Evolutionary conservation across 2,888 invertebrate species (phyloP).

Genomic region (Cephonodes hylas): DNA sequence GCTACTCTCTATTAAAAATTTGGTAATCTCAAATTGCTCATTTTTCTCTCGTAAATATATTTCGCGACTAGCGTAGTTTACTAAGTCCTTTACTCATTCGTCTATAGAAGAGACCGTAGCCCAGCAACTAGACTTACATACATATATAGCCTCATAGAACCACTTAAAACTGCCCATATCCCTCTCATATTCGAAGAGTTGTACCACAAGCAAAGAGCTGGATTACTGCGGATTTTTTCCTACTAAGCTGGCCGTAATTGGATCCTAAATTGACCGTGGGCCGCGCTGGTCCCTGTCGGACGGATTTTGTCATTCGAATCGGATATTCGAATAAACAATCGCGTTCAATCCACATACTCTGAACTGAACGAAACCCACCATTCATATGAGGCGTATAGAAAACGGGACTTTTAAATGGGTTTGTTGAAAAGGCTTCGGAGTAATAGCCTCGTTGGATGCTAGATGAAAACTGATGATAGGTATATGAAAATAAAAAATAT

Average conservation of each 20-base stretch:
- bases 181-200: constrained; percentile 29
- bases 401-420: too few relatives aligned
- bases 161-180: not conserved
- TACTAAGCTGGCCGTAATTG: constrained; percentile 79
- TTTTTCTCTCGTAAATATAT: too few relatives aligned
- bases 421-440: too few relatives aligned
- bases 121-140: too few relatives aligned
- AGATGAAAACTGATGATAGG: too few relatives aligned
- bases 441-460: too few relatives aligned
- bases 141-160: not conserved
- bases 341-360: not conserved
- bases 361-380: not conserved
- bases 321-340: constrained; percentile 38
- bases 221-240: constrained; percentile 76
- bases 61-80: too few relatives aligned
- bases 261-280: constrained; percentile 77
- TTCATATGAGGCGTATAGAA: not conserved
- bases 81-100: too few relatives aligned
- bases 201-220: constrained; percentile 45
- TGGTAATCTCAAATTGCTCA: too few relatives aligned
- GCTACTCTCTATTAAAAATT: too few relatives aligned
- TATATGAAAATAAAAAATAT: too few relatives aligned
- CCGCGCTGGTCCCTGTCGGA: constrained; percentile 39
- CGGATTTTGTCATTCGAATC: constrained; percentile 58
- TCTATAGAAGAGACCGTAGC: too few relatives aligned